Percentiles rank a stretch among this genome's conserved stretches.
phyloP scores from a whole-genome alignment of 1,140 invertebrate genomes.

The Drosophila asahinai region DNA sequence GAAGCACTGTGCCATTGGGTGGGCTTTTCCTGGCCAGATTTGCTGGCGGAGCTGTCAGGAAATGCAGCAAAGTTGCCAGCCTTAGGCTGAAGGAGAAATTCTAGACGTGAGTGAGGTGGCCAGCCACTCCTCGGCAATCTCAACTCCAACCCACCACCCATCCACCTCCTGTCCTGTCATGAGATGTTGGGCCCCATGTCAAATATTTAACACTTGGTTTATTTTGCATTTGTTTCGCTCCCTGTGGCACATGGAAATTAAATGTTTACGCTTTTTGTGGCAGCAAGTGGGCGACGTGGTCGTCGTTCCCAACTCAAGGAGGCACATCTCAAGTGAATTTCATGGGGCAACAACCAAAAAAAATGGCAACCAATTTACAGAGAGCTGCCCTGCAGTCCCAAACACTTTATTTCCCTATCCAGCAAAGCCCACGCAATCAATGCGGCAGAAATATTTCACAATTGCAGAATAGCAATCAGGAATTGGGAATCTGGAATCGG shows the following conservation, averaged over 20 bases:
- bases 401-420: slow-evolving; percentile 28
- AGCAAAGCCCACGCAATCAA: slow-evolving; percentile 49
- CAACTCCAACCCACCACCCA: slow-evolving; percentile 4
- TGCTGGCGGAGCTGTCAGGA: slow-evolving; percentile 61
- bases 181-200: slow-evolving; percentile 59
- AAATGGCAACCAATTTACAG: slow-evolving; percentile 59
- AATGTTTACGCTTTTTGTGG: slow-evolving; percentile 82
- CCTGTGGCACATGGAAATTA: slow-evolving; percentile 73
- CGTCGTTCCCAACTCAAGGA: slow-evolving; percentile 35
- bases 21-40: slow-evolving; percentile 42
- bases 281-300: slow-evolving; percentile 63
- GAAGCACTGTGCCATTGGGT: slow-evolving; percentile 37
- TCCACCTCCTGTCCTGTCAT: slow-evolving; percentile 5
- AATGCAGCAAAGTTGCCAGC: slow-evolving; percentile 68
- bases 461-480: slow-evolving; percentile 72
- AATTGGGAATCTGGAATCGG: slow-evolving; percentile 12
- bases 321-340: slow-evolving; percentile 40
- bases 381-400: slow-evolving; percentile 4
- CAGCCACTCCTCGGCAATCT: slow-evolving; percentile 28
- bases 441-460: slow-evolving; percentile 59
- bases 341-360: slow-evolving; percentile 39
- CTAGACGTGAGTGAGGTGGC: slow-evolving; percentile 39
- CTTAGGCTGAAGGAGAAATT: slow-evolving; percentile 40
- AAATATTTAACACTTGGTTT: slow-evolving; percentile 83
- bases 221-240: slow-evolving; percentile 63